Evolutionary conservation across 2,797 vertebrate species (phyloP).

Genomic region (Scarus forsteni): DNA sequence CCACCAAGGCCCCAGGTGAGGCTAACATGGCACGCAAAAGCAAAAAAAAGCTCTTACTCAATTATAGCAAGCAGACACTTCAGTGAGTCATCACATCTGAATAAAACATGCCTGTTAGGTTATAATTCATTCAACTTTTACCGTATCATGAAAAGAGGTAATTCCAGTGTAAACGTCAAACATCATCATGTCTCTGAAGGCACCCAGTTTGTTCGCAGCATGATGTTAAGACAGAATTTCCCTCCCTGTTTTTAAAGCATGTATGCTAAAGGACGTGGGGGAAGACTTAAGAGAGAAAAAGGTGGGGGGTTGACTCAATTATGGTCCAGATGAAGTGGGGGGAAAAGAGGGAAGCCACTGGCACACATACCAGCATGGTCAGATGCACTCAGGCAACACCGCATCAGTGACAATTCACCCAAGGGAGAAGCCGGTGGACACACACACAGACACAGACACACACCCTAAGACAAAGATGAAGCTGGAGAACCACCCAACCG

Average conservation of each 20-base stretch:
- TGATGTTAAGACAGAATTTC: not conserved
- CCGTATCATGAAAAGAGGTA: constrained; percentile 7
- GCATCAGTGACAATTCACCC: constrained; percentile 63
- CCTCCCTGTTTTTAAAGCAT: constrained; percentile 25
- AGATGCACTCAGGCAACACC: constrained; percentile 52
- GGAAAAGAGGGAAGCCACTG: constrained; percentile 43
- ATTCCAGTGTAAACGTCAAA: not conserved
- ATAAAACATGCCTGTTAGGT: constrained; percentile 33
- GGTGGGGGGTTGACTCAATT: constrained; percentile 44
- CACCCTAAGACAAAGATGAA: constrained; percentile 35
- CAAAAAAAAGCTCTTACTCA: not conserved
- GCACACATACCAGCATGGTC: constrained; percentile 46
- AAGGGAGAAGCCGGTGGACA: constrained; percentile 35
- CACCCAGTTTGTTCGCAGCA: not conserved
- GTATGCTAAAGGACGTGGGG: constrained; percentile 22
- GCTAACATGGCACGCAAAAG: constrained; percentile 5
- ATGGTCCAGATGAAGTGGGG: constrained; percentile 9
- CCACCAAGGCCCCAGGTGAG: not conserved
- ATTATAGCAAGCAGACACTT: constrained; percentile 14
- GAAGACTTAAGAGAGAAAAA: not conserved
- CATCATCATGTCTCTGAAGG: constrained; percentile 3
- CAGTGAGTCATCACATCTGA: constrained; percentile 31
- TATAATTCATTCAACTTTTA: constrained; percentile 24
- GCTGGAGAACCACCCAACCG: constrained; percentile 44
- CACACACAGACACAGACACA: constrained; percentile 12